Evolutionary conservation across 2,113 vertebrate species (phyloP).

Genomic region (Platanista minor): DNA sequence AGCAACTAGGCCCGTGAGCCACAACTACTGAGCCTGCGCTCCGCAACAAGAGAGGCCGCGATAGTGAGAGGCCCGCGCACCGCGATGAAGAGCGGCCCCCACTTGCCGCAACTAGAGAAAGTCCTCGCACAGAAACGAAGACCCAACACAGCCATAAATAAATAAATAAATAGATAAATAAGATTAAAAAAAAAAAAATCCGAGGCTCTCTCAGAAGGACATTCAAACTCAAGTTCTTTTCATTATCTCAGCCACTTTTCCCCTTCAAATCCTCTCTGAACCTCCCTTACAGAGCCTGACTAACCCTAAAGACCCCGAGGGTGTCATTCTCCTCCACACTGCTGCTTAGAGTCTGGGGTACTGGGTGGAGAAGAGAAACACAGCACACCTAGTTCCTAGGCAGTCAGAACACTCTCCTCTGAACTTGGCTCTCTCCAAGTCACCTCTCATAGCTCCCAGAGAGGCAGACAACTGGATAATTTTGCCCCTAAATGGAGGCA

Average conservation of each 20-base stretch:
- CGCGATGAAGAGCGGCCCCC: too few relatives aligned
- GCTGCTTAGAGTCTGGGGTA: background rate
- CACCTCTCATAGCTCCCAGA: background rate
- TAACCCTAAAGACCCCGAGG: too few relatives aligned
- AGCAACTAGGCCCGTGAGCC: too few relatives aligned
- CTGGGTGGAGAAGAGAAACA: too few relatives aligned
- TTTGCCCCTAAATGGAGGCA: background rate
- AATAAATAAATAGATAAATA: too few relatives aligned
- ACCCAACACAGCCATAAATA: too few relatives aligned
- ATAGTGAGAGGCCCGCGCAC: too few relatives aligned
- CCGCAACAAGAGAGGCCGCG: too few relatives aligned
- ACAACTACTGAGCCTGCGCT: too few relatives aligned
- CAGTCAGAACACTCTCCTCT: background rate
- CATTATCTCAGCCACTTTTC: background rate
- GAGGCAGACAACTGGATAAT: background rate
- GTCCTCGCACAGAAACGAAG: too few relatives aligned
- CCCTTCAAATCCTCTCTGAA: background rate
- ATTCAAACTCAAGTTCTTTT: background rate
- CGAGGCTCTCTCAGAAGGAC: background rate
- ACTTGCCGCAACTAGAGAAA: too few relatives aligned
- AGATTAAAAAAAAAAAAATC: too few relatives aligned
- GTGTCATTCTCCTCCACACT: fast-evolving
- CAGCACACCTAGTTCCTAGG: fast-evolving
- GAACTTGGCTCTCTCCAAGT: background rate
- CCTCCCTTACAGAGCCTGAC: fast-evolving